Conservation (phyloP, 2,113 vertebrate species). For the Oncorhynchus keta region DNA sequence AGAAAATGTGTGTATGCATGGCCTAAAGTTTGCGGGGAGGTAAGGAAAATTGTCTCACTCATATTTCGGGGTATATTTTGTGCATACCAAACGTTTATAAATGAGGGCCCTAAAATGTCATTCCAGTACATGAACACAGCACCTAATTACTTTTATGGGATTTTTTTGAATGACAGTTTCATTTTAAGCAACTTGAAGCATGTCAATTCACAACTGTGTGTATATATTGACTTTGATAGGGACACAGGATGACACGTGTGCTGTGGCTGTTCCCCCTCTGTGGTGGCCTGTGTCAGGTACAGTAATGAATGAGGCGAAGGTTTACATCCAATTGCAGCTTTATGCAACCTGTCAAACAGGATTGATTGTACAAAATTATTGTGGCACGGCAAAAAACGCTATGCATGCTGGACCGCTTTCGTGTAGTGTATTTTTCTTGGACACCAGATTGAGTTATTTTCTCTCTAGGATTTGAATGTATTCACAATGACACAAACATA, state of each 20-base stretch:
- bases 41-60: too few species aligned
- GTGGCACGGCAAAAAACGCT: neutral
- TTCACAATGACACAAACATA: too few species aligned
- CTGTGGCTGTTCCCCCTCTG: slow-evolving; percentile 34
- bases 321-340: slow-evolving; percentile 21
- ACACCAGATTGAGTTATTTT: neutral
- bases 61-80: too few species aligned
- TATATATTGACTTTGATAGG: slow-evolving; percentile 52
- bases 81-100: too few species aligned
- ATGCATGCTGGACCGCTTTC: neutral
- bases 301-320: slow-evolving; percentile 11
- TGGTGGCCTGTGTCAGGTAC: slow-evolving; percentile 59
- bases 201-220: neutral
- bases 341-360: neutral
- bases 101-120: too few species aligned
- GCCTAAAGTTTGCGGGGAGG: too few species aligned
- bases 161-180: too few species aligned
- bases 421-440: neutral
- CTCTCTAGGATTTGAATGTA: slow-evolving; percentile 24
- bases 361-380: neutral
- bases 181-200: too few species aligned
- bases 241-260: slow-evolving; percentile 59
- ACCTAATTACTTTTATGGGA: too few species aligned
- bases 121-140: too few species aligned
- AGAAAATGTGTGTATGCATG: too few species aligned